Conservation (phyloP, 2,888 invertebrate species). For the Aproaerema taeniolella region DNA sequence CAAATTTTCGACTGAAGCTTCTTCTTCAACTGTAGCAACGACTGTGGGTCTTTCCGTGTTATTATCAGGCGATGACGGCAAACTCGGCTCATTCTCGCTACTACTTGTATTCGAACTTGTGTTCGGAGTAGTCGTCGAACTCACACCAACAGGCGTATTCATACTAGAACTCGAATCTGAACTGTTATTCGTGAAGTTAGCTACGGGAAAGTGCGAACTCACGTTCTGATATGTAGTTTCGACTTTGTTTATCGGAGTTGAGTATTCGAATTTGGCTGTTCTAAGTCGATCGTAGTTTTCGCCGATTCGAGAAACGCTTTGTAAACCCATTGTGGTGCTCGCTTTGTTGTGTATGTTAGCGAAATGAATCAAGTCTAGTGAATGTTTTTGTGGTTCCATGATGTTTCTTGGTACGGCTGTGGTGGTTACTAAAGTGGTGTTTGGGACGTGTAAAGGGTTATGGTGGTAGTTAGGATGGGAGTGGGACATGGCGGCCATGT, state of each 20-base stretch:
- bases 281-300: slow-evolving; percentile 49
- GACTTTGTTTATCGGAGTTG: slow-evolving; percentile 44
- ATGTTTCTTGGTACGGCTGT: slow-evolving; percentile 43
- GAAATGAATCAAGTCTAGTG: slow-evolving; percentile 58
- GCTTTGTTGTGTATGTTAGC: slow-evolving; percentile 44
- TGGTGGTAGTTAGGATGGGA: slow-evolving; percentile 49
- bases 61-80: slow-evolving; percentile 81
- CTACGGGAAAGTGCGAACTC: slow-evolving; percentile 42
- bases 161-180: slow-evolving; percentile 84
- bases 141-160: slow-evolving; percentile 79
- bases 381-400: slow-evolving; percentile 52
- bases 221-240: slow-evolving; percentile 60
- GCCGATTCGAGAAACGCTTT: slow-evolving; percentile 46
- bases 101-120: slow-evolving; percentile 84
- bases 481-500: slow-evolving; percentile 58
- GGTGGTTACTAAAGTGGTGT: slow-evolving; percentile 25
- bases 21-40: slow-evolving; percentile 30
- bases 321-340: slow-evolving; percentile 40
- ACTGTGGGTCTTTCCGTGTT: slow-evolving; percentile 44
- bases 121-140: slow-evolving; percentile 82
- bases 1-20: slow-evolving; percentile 33
- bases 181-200: slow-evolving; percentile 63
- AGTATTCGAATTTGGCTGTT: slow-evolving; percentile 45
- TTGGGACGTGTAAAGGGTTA: not conserved
- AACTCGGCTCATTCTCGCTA: slow-evolving; percentile 83